These are phyloP conservation scores for Coronaproctus castanopsis DNA, from an alignment of 2,888 invertebrate genomes.

Conservation along the genomic window DNA sequence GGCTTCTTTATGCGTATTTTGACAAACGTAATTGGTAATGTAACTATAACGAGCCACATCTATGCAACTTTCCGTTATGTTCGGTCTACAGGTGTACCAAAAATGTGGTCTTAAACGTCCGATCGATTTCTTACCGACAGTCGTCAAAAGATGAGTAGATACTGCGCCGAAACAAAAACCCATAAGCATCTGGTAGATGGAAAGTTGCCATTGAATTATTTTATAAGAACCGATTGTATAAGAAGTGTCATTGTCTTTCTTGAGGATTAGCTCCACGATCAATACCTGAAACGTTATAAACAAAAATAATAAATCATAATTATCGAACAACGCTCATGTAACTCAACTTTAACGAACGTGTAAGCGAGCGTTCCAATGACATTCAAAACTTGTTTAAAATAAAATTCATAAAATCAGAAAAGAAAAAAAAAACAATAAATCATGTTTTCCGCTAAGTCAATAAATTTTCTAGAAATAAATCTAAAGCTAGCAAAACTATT, in stretches of 20 bases:
- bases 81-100: slow-evolving; percentile 65
- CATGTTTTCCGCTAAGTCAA: no score
- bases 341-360: no score
- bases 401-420: no score
- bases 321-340: no score
- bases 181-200: slow-evolving; percentile 49
- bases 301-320: no score
- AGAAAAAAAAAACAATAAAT: no score
- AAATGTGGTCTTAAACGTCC: slow-evolving; percentile 90
- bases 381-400: no score
- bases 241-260: background rate
- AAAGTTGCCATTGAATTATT: background rate
- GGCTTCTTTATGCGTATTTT: slow-evolving; percentile 44
- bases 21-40: slow-evolving; percentile 49
- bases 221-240: background rate
- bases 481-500: no score
- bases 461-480: no score
- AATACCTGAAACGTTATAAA: background rate
- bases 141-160: slow-evolving; percentile 66
- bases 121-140: slow-evolving; percentile 80
- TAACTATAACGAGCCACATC: slow-evolving; percentile 38
- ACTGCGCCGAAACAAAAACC: slow-evolving; percentile 74
- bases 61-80: slow-evolving; percentile 35
- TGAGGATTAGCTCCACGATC: background rate
- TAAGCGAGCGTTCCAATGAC: no score